Evolutionary conservation across 2,113 vertebrate genomes (phyloP), one percentile per base, ranked within the genome.

Genomic region (Cnemophilus loriae): DNA sequence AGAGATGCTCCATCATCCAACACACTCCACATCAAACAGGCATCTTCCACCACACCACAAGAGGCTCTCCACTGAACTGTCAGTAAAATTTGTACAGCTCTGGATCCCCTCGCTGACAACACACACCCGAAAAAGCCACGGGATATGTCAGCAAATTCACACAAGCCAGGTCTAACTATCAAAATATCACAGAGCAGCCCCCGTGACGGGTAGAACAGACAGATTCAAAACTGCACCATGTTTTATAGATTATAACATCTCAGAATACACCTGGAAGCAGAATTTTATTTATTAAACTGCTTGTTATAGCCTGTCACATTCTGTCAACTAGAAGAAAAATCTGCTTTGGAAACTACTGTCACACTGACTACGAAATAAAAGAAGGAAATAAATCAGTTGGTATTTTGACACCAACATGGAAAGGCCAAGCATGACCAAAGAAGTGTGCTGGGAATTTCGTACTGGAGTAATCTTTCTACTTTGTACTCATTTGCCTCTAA

Each of bases 261-360:
- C 78, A 0, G 82, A 94, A 88, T 39, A 91, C 67, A 94, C 80
- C 95, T 69, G 59, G 78, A 89, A 92, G 80, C 44, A 79, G 65
- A 68, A 33, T 85, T 95, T 95, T 87, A 93, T 90, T 95, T 95
- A 96, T 96, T 96, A 91, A 96, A 87, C 67, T 90, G 47, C 49
- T 80, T 82, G 79, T 83, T 95, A 91, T 13, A 94, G 87, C 68
- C 61, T 78, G 87, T 95, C 93, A 55, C 16, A 91, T 57, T 88
- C 84, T 96, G 79, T 84, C 93, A 96, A 81, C 65, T 19, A 39
- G 10, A 92, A 95, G 79, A 96, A 93, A 96, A 96, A 94, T 57
- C 74, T 55, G 37, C 83, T 57, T 52, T 92, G 60, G 87, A 97
- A 96, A 93, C 26, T 42, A 60, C 14, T 60, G 56, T 87, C 85